A percentile compares a stretch with the other conserved stretches of the same genome.
Evolutionary conservation across 1,140 invertebrate genomes (phyloP).

Genomic region (Brachionus koreanus): DNA sequence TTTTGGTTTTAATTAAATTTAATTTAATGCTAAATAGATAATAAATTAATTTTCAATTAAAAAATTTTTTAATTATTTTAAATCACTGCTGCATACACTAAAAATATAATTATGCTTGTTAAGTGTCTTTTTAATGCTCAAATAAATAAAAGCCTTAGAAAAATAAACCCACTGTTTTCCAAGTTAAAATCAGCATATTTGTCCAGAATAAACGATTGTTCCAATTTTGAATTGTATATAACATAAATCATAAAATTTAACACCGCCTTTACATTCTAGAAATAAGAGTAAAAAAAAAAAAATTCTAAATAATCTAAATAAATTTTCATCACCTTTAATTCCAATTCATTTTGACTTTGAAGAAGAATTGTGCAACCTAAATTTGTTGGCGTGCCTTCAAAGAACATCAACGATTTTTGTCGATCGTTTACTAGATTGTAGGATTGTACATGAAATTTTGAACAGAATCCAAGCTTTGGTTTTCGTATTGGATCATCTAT

Average conservation of each 20-base stretch:
- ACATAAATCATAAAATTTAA: slow-evolving; percentile 75
- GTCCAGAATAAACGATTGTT: slow-evolving; percentile 83
- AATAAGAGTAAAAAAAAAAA: no score
- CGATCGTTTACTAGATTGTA: slow-evolving; percentile 51
- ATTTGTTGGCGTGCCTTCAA: slow-evolving; percentile 81
- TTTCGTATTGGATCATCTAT: slow-evolving; percentile 79
- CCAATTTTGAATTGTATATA: slow-evolving; percentile 83
- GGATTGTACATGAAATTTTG: slow-evolving; percentile 75
- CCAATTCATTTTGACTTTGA: slow-evolving; percentile 70
- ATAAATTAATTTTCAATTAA: no score
- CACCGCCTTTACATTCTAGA: slow-evolving; percentile 61
- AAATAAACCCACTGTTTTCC: slow-evolving; percentile 68
- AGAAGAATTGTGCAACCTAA: slow-evolving; percentile 83
- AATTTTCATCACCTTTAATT: slow-evolving; percentile 63
- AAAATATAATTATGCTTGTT: no score
- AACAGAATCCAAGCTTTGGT: slow-evolving; percentile 78
- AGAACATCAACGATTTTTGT: slow-evolving; percentile 82
- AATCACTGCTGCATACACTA: no score
- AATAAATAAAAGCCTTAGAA: no score
- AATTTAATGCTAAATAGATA: no score
- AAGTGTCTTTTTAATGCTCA: no score
- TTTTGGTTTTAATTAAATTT: no score
- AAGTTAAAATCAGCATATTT: slow-evolving; percentile 75
- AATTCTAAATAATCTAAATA: no score
- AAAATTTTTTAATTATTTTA: no score